phyloP scores from a whole-genome alignment of 2,888 invertebrate genomes.

The Ischnura elegans region DNA sequence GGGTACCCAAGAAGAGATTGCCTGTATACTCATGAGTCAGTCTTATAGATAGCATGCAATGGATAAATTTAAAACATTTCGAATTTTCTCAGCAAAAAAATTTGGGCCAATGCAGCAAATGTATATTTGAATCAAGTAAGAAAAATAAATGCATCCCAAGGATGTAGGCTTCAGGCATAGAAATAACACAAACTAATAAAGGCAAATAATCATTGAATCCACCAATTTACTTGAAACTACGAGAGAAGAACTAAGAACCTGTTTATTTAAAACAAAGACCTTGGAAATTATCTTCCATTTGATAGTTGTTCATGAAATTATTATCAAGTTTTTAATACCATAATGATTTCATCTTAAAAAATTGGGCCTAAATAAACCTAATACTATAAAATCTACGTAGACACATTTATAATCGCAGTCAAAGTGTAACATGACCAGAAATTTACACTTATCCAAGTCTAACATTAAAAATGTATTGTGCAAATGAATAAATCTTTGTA shows the following conservation, averaged over 20 bases:
- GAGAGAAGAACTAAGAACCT: neutral
- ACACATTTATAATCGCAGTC: slow-evolving; percentile 26
- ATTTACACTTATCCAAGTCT: slow-evolving; percentile 18
- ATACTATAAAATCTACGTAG: slow-evolving; percentile 36
- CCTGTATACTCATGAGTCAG: slow-evolving; percentile 50
- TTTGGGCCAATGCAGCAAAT: slow-evolving; percentile 3
- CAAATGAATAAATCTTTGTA: neutral
- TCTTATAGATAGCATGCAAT: slow-evolving; percentile 58
- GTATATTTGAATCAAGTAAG: neutral
- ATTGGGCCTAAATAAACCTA: neutral
- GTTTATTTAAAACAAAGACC: neutral
- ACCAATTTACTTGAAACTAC: neutral
- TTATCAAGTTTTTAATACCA: neutral
- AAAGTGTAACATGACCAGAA: slow-evolving; percentile 47
- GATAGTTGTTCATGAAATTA: neutral
- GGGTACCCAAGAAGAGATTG: slow-evolving; percentile 49
- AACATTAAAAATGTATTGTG: slow-evolving; percentile 49
- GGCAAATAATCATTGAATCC: neutral
- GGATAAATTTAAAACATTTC: slow-evolving; percentile 34
- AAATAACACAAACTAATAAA: neutral
- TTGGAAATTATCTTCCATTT: neutral
- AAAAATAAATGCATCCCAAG: slow-evolving; percentile 46
- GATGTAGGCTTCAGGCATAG: neutral
- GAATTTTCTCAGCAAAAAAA: neutral
- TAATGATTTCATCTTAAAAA: too few relatives aligned